Evolutionary conservation across 2,113 vertebrate species (phyloP).

Genomic region (Haliaeetus leucogaster): DNA sequence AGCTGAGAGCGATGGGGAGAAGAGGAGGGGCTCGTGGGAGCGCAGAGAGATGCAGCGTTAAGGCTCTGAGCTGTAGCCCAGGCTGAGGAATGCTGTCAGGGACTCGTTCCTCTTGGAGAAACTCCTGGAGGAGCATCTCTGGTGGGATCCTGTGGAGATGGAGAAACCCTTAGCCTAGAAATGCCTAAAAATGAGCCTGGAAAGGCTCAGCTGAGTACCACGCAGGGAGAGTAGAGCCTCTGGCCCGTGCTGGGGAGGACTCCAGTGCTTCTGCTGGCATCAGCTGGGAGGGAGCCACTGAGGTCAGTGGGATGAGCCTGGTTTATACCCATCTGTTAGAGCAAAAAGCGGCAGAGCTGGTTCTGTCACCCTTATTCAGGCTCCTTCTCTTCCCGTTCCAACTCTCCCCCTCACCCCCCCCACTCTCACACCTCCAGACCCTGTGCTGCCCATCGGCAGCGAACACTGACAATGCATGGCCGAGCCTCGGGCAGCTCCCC

Average conservation of each 20-base stretch:
- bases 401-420: too few species aligned
- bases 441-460: background rate
- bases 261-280: background rate
- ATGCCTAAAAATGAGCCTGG: background rate
- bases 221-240: background rate
- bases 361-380: background rate
- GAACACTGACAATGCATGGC: fast-evolving
- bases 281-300: background rate
- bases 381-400: background rate
- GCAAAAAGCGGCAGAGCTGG: background rate
- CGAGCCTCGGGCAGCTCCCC: fast-evolving
- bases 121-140: background rate
- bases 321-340: background rate
- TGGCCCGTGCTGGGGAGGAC: background rate
- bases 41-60: background rate
- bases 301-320: background rate
- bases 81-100: background rate
- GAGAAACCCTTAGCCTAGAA: background rate
- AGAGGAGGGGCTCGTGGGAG: background rate
- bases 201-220: background rate
- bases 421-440: background rate
- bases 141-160: background rate
- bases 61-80: background rate
- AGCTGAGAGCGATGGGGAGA: background rate
- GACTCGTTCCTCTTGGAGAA: background rate